Base-by-base conservation (phyloP, 2,888 invertebrate species). In the Hofmannophila pseudospretella region DNA sequence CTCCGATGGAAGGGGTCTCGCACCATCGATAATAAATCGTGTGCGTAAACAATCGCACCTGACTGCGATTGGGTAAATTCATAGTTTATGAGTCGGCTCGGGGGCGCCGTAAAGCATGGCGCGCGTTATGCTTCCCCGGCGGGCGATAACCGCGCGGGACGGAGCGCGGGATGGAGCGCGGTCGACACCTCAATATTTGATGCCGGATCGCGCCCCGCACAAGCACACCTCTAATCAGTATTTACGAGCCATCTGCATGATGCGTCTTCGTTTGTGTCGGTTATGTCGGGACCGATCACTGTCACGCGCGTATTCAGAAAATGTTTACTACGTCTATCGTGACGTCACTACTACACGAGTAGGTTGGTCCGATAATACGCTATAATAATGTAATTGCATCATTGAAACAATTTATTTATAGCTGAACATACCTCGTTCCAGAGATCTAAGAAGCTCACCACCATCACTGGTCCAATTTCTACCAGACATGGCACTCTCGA, bases 31-130 rank as follows among this genome's bases (percentile, higher is more conserved):
- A 70, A 77, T 81, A 84, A 80, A 82, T 82, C 80, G 76, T 52
- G 57, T 49, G 49, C 51, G 66, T 62, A 65, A 60, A 69, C 68
- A 66, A 71, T 76, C 71, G 74, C 79, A 81, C 80, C 82, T 79
- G 79, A 74, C 78, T 72, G 70, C 74, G 77, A 75, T 74, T 76
- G 73, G 67, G 60, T 51, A 63, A 70, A 80, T 81, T 74, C 77
- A 77, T 81, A 80, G 69, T 82, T 84, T 81, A 85, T 80, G 77
- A 74, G 69, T 54, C 39, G 43, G 4, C 44, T 41, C 39, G 33
- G 30, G n/a, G 38, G 30, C 30, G 39, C 66, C 67, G 66, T 78
- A 74, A 76, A 70, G 50, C 61, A 62, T 62, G 61, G 59, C 59
- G 64, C 56, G 54, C 60, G 65, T 69, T 71, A 64, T 60, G 74